Evolutionary conservation across 2,888 invertebrate genomes (phyloP), one percentile per base, ranked within the genome.

Genomic region (Bruchidius siliquastri): DNA sequence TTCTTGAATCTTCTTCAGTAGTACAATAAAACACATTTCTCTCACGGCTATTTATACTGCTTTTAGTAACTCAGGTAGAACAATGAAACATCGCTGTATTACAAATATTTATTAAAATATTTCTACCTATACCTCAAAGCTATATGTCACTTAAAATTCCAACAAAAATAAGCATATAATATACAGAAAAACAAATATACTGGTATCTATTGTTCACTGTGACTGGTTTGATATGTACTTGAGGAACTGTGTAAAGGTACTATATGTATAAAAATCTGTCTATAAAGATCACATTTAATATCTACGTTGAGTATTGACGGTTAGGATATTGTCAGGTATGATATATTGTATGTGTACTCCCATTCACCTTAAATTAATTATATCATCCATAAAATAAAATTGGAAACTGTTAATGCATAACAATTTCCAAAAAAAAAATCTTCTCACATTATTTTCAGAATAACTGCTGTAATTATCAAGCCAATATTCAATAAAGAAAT

Each of bases 81-180:
- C 1, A 49, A 49, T 49, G 49, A 49, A 76, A 75, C 22, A 73
- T 71, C 32, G 20, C 70, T 72, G 74, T 79, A 74, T 72, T 76
- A 75, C 77, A 76, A 80, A 78, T 75, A 72, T 77, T 82, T 80
- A 81, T 82, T 83, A 74, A 79, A 80, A 79, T 80, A 21, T 77
- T 72, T 79, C 83, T 83, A 83, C 83, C 83, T 76, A 80, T 83
- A 83, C 83, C 83, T 81, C 77, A 76, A 83, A 83, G 83, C 83
- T 79, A 78, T 79, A 74, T 49, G 49, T 72, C 74, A 75, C 72
- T 74, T 75, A 74, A 77, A 74, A 76, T 76, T 74, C 76, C 76
- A 78, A 79, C 75, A 77, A 77, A 79, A 73, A 49, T 49, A 49
- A 49, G 49, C 49, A 49, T 49, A 49, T 8, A 49, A 49, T 49